Base-by-base conservation (phyloP, 1,140 invertebrate species). In the Lysiphlebus fabarum region DNA sequence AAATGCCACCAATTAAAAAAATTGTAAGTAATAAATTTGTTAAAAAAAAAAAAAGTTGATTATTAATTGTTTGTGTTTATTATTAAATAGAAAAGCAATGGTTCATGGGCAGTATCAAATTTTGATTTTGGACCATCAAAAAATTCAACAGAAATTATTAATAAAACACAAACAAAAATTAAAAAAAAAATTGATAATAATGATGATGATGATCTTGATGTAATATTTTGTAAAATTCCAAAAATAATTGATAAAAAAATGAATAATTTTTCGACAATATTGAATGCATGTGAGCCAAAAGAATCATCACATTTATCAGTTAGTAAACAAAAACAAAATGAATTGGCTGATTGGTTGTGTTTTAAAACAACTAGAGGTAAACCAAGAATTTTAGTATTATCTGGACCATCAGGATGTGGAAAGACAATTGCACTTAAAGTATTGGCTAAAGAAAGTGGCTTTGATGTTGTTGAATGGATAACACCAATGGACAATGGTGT, bases 391-490 rank as follows among this genome's bases (percentile, higher is more conserved):
- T 69, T 90, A 33, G 66, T 90, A 2, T 58, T 90, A n/a, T 84
- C 84, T 7, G 89, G 88, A 2, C 86, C 89, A 12, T 82, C 87
- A 0, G 89, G 89, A 1, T 84, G 83, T 70, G 88, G 87, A 0
- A 91, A 91, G 79, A 88, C 86, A 5, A 74, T 81, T 1, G 82
- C 86, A 4, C 44, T 90, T 14, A 81, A 79, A 50, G 74, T 84
- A 3, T 55, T 90, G 8, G 84, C 86, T 43, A 76, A 82, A 50
- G 82, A 85, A 63, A 70, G 84, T 56, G 75, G 75, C 54, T 83
- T 85, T 57, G 74, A 82, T 63, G 58, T 89, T 41, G 76, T 82
- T 26, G 88, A 90, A 73, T 91, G 88, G 88, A 84, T 87, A 17
- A 90, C 86, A 62, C 87, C 88, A 4, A 58, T 87, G 1, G 87